Evolutionary conservation across 2,888 invertebrate species (phyloP), one percentile per base, ranked within the genome.

Genomic region (Ormia ochracea): DNA sequence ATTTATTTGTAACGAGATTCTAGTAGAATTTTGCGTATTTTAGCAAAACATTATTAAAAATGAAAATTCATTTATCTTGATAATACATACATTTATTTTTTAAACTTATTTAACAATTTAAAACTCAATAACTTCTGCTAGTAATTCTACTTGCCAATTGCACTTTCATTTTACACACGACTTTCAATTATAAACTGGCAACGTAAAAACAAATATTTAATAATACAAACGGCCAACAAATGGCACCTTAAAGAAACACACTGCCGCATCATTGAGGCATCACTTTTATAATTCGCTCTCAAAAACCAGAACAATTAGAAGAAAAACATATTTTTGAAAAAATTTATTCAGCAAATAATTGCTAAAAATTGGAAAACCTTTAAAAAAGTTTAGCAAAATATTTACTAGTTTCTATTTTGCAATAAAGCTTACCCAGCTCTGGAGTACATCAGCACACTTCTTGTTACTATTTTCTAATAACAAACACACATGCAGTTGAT

Each of bases 391-490:
- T 23, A 10, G 19, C 10, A 9, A 45, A 26, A 26, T 50, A 9
- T 50, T 38, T 38, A 14, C 5, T 14, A 6, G n/a, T 48, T 1
- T 19, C 10, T 12, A 1, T 36, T 38, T 21, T 14, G 7, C 12
- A 3, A 9, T 5, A 10, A 23, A 1, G 14, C 7, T 36, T 69
- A 1, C n/a, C 54, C 65, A 56, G 4, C 63, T 26, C 73, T 65
- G 73, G n/a, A 17, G 12, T 38, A 28, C 36, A 56, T 54, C 9
- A 31, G 26, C 36, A 65, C 52, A 45, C 52, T 72, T 66, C 59
- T 45, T 72, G 43, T 63, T 69, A 38, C 28, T 21, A 63, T 38
- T 69, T 48, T 48, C 65, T 36, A 70, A 66, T 66, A 48, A 26
- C 58, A 19, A 21, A 68, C 41, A 41, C 61, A 45, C 48, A 45